Conservation (phyloP, 1,140 invertebrate species). For the Monochamus saltuarius region DNA sequence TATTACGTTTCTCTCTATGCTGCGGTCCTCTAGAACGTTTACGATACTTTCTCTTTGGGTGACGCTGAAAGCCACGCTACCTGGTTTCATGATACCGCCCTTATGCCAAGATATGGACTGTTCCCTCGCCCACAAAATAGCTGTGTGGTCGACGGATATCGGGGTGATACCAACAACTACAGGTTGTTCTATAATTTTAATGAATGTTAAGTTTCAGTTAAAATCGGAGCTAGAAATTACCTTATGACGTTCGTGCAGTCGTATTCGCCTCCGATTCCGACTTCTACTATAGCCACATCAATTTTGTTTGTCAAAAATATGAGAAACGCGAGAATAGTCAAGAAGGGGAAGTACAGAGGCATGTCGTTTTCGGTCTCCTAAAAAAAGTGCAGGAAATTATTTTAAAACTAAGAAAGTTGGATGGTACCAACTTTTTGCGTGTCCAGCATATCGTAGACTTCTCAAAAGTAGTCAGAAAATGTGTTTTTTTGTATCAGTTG, state of each 20-base stretch:
- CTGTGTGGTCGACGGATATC: constrained; percentile 88
- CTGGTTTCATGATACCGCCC: constrained; percentile 90
- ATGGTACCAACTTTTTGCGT: no score
- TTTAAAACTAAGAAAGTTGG: no score
- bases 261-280: constrained; percentile 94
- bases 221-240: constrained; percentile 50
- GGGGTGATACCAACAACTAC: constrained; percentile 85
- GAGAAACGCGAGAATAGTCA: constrained; percentile 91
- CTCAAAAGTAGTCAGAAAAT: constrained; percentile 85
- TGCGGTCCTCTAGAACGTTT: constrained; percentile 66
- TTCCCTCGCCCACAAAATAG: constrained; percentile 80
- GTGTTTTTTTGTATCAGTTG: constrained; percentile 67
- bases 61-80: constrained; percentile 72
- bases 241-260: constrained; percentile 93
- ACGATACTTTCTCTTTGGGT: constrained; percentile 68
- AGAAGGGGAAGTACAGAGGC: constrained; percentile 93
- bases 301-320: constrained; percentile 85
- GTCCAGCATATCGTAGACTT: constrained; percentile 69
- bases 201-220: no score
- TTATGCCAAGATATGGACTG: constrained; percentile 92
- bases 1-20: constrained; percentile 64
- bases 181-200: constrained; percentile 32
- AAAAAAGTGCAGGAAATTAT: no score
- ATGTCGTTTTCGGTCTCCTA: constrained; percentile 67
- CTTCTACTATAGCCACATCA: constrained; percentile 94